phyloP scores from a whole-genome alignment of 1,140 invertebrate species.

The Megalonaias nervosa region DNA sequence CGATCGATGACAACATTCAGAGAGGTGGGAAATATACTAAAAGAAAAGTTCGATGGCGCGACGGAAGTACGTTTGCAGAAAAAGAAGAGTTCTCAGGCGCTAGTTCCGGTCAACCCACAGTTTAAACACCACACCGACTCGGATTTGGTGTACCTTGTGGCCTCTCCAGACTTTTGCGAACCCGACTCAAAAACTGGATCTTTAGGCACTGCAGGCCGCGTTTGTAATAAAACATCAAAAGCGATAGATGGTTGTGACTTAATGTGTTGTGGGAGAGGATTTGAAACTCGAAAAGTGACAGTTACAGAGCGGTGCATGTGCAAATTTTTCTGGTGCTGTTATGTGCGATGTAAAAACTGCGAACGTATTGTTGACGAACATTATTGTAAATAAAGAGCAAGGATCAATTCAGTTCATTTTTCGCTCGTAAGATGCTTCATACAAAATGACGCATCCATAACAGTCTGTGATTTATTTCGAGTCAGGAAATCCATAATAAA shows the following conservation, averaged over 20 bases:
- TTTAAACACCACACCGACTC: conserved; percentile 67
- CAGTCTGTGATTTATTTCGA: too few relatives aligned
- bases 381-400: conserved; percentile 59
- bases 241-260: conserved; percentile 73
- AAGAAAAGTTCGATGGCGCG: conserved; percentile 88
- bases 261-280: conserved; percentile 75
- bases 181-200: conserved; percentile 76
- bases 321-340: conserved; percentile 75
- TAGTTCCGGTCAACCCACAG: conserved; percentile 66
- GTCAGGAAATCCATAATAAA: too few relatives aligned
- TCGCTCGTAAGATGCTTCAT: too few relatives aligned
- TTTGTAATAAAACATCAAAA: conserved; percentile 72
- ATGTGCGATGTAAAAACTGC: conserved; percentile 73
- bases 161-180: conserved; percentile 97
- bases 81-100: conserved; percentile 46
- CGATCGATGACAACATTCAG: conserved; percentile 89
- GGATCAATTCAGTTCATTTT: too few relatives aligned
- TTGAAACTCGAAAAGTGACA: conserved; percentile 74
- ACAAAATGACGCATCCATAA: too few relatives aligned
- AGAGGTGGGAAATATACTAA: conserved; percentile 84
- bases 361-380: conserved; percentile 65
- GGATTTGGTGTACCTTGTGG: conserved; percentile 92
- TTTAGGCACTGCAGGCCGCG: conserved; percentile 68
- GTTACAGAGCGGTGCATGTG: conserved; percentile 79
- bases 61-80: conserved; percentile 76